Conservation (phyloP, 1,140 invertebrate genomes). For the Bradynema listronoti region DNA sequence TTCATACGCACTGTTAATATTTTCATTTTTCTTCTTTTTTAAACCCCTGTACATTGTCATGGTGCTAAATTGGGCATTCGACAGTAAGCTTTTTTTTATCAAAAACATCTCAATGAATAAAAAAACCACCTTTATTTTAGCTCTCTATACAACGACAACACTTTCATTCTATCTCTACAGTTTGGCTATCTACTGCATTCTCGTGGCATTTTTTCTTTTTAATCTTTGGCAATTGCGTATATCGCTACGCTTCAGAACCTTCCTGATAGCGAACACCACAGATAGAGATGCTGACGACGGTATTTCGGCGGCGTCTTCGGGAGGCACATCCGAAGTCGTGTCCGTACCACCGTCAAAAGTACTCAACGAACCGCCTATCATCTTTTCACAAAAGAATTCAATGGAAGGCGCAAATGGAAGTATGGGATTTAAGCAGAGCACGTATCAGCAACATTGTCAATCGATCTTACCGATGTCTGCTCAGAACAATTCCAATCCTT, state of each 20-base stretch:
- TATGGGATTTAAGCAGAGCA: no score
- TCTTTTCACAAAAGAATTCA: no score
- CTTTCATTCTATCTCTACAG: conserved; percentile 37
- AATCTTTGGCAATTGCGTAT: conserved; percentile 38
- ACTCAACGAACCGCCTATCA: conserved; percentile 14
- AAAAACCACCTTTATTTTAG: conserved; percentile 13
- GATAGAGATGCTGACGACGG: conserved; percentile 20
- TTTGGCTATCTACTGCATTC: conserved; percentile 17
- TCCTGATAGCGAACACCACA: no score
- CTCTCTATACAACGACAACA: conserved; percentile 35
- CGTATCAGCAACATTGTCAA: no score
- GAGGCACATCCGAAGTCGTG: background rate
- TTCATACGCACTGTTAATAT: conserved; percentile 23
- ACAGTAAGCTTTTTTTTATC: conserved; percentile 29
- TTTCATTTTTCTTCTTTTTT: conserved; percentile 43
- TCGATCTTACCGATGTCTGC: no score
- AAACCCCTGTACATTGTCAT: conserved; percentile 45
- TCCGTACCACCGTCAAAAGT: conserved; percentile 5
- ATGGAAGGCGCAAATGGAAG: no score
- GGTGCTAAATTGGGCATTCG: conserved; percentile 45
- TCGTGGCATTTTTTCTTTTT: conserved; percentile 32
- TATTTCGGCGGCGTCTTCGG: background rate
- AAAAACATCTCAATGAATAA: background rate
- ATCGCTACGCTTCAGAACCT: conserved; percentile 22
- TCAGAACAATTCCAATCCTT: no score